phyloP scores from a whole-genome alignment of 1,140 invertebrate genomes.

The Nasonia giraulti region DNA sequence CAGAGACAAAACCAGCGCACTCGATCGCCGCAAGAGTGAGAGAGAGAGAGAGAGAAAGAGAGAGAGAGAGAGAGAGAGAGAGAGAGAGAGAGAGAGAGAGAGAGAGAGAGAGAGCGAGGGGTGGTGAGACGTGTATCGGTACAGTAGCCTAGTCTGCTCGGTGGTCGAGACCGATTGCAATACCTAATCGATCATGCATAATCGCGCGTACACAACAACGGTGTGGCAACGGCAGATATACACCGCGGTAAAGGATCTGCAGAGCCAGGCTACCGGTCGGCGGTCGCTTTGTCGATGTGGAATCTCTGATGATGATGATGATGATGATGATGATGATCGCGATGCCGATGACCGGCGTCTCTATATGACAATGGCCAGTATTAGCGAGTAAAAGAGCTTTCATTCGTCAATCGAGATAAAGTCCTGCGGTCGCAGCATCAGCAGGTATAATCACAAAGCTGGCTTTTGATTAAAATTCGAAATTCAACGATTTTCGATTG shows the following conservation, averaged over 20 bases:
- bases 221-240: no score
- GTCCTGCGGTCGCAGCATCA: neutral
- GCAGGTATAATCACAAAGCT: no score
- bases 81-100: no score
- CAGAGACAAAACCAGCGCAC: neutral
- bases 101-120: no score
- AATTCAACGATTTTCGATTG: neutral
- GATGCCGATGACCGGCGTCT: neutral
- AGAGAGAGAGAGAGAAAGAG: no score
- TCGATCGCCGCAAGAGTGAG: neutral
- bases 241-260: neutral
- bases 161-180: neutral
- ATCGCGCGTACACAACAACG: neutral
- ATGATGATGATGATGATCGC: neutral
- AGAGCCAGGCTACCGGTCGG: neutral
- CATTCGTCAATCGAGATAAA: neutral
- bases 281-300: conserved; percentile 18
- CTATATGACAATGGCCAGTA: no score
- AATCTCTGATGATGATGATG: neutral
- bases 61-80: no score
- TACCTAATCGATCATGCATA: conserved; percentile 38
- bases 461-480: neutral
- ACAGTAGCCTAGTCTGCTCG: neutral
- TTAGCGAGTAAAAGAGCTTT: no score
- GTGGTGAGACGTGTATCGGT: neutral